Evolutionary conservation across 2,888 invertebrate genomes (phyloP).

Genomic region (Phaonia tiefii): DNA sequence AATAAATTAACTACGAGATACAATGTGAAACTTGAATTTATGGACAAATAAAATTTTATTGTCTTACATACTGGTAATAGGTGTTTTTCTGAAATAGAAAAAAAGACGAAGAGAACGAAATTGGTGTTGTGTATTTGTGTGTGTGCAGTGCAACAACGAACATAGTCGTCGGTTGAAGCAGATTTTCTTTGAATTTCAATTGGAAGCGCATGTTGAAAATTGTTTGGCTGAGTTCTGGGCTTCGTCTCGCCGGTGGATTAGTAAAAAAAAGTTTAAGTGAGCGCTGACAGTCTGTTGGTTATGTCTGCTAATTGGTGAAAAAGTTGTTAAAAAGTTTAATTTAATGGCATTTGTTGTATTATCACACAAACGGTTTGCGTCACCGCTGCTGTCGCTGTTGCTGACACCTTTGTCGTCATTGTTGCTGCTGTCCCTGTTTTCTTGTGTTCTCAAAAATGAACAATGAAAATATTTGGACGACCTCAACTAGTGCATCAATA

Average conservation of each 20-base stretch:
- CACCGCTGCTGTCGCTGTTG: conserved; percentile 58
- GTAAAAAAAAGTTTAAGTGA: neutral
- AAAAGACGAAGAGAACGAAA: neutral
- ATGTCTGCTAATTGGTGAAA: conserved; percentile 35
- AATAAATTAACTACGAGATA: neutral
- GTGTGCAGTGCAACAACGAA: conserved; percentile 21
- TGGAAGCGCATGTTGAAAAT: conserved; percentile 17
- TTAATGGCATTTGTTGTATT: conserved; percentile 68
- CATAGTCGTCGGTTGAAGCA: conserved; percentile 41
- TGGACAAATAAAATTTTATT: conserved; percentile 4
- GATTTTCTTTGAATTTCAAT: conserved; percentile 8
- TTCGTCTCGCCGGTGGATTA: conserved; percentile 51
- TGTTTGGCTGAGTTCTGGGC: conserved; percentile 21
- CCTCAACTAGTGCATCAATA: conserved; percentile 54
- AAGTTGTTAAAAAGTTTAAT: conserved; percentile 47
- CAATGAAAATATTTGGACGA: conserved; percentile 76
- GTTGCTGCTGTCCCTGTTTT: conserved; percentile 32
- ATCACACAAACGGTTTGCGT: conserved; percentile 56
- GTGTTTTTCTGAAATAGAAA: conserved; percentile 15
- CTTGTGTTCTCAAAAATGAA: conserved; percentile 71
- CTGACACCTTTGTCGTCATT: conserved; percentile 45
- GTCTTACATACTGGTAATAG: conserved; percentile 3
- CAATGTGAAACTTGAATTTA: neutral
- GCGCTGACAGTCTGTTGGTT: conserved; percentile 36
- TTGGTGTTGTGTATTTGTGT: conserved; percentile 19